Evolutionary conservation across 2,797 vertebrate species (phyloP).

Genomic region (Clamator glandarius): DNA sequence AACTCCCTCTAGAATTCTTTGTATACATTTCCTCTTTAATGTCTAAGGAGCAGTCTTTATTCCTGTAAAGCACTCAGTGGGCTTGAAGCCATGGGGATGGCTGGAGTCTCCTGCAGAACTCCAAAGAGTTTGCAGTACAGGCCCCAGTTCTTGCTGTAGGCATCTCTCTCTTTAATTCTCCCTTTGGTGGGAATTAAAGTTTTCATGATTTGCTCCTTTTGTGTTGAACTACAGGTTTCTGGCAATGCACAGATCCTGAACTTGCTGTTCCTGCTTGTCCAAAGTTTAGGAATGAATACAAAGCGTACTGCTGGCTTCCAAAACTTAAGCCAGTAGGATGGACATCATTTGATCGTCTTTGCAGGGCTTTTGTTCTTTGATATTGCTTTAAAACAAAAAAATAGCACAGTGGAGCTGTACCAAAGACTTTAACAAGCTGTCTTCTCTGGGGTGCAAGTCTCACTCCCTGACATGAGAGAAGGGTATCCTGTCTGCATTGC

Average conservation of each 20-base stretch:
- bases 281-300: background rate
- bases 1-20: background rate
- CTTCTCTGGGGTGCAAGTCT: background rate
- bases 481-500: background rate
- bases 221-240: background rate
- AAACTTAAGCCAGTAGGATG: background rate
- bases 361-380: background rate
- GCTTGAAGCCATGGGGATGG: background rate
- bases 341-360: background rate
- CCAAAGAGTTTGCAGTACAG: background rate
- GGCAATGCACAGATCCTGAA: background rate
- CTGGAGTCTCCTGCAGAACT: background rate
- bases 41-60: background rate
- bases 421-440: background rate
- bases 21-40: background rate
- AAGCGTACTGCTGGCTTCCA: background rate
- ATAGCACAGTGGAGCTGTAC: background rate
- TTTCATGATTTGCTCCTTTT: background rate
- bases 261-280: background rate
- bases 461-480: background rate
- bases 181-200: background rate
- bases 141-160: background rate
- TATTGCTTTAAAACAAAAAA: background rate
- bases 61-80: background rate
- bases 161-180: background rate